Evolutionary conservation across 1,140 invertebrate genomes (phyloP).

Genomic region (Uloborus diversus): DNA sequence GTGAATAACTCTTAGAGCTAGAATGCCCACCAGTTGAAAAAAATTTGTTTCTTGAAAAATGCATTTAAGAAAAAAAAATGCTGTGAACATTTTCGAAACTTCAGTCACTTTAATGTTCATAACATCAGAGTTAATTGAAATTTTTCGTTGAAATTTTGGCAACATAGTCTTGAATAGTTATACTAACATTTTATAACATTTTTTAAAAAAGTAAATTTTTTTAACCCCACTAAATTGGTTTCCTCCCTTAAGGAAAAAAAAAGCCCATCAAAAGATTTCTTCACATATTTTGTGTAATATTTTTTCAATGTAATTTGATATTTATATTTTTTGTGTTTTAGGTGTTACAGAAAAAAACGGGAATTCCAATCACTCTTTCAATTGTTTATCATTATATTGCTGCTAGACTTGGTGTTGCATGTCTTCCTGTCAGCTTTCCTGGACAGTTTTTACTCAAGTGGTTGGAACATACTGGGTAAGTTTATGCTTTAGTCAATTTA

Average conservation of each 20-base stretch:
- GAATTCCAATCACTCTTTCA: constrained; percentile 73
- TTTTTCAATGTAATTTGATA: background rate
- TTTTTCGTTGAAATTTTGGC: background rate
- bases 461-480: constrained; percentile 67
- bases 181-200: background rate
- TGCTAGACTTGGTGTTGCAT: constrained; percentile 72
- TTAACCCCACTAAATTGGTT: background rate
- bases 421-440: constrained; percentile 75
- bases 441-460: constrained; percentile 73
- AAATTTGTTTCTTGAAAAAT: too few species aligned
- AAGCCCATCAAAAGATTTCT: too few species aligned
- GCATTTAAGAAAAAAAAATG: too few species aligned
- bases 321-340: constrained; percentile 61
- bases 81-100: too few species aligned
- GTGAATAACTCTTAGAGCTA: too few species aligned
- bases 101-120: too few species aligned
- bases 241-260: background rate
- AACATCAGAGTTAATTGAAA: background rate
- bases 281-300: too few species aligned
- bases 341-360: constrained; percentile 71
- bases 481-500: background rate
- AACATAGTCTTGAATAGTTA: background rate
- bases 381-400: constrained; percentile 75
- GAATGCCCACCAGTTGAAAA: too few species aligned
- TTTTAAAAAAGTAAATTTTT: background rate